Conservation (phyloP, 2,888 invertebrate species). For the Pseudanteris insignis region DNA sequence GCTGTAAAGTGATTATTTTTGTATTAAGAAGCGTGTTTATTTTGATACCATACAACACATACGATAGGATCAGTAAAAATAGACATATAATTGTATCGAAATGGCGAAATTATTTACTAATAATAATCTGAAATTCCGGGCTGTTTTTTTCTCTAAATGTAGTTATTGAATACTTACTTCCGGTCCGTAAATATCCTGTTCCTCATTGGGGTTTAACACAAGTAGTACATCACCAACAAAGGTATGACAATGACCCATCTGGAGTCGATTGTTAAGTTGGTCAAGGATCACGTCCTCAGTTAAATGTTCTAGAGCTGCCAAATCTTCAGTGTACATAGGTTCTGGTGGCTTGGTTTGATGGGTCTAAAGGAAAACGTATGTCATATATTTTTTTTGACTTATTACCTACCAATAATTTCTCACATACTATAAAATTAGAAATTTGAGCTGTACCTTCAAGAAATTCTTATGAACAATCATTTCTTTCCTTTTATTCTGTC, state of each 20-base stretch:
- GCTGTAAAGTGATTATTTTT: no score
- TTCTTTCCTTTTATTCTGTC: conserved; percentile 68
- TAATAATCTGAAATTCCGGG: no score
- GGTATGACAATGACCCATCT: conserved; percentile 76
- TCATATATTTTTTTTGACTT: background rate
- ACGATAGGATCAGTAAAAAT: no score
- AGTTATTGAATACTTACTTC: conserved; percentile 69
- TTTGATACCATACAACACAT: no score
- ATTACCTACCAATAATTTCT: background rate
- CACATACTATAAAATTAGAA: background rate
- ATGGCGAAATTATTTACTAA: no score
- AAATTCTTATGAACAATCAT: conserved; percentile 66
- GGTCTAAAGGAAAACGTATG: conserved; percentile 51
- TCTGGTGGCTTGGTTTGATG: conserved; percentile 70
- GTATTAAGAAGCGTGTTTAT: no score
- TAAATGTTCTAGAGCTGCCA: conserved; percentile 79
- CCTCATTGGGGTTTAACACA: conserved; percentile 81
- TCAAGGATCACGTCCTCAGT: conserved; percentile 78
- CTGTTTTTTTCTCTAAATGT: no score
- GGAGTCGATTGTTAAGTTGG: conserved; percentile 75
- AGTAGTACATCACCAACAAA: conserved; percentile 84
- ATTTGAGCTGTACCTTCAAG: conserved; percentile 61
- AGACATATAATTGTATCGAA: no score
- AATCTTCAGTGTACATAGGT: conserved; percentile 82
- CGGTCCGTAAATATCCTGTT: conserved; percentile 77